Evolutionary conservation across 2,888 invertebrate genomes (phyloP), one percentile per base, ranked within the genome.

Genomic region (Pardosa pseudoannulata): DNA sequence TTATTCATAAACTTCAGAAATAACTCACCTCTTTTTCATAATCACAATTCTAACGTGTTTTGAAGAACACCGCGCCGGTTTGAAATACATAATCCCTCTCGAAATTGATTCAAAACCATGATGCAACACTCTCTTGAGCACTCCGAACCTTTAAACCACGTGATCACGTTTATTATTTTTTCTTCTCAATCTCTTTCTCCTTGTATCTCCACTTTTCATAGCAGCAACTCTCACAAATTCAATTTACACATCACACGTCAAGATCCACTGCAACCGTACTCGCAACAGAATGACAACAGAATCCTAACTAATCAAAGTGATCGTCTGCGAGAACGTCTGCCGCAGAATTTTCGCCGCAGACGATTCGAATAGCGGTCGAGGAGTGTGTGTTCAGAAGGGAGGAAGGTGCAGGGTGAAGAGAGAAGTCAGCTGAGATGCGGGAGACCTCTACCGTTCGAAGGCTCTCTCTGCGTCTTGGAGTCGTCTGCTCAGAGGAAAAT

Each of bases 381-480:
- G 78, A 50, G 72, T 50, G 78, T 75, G 73, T 75, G 27, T 73
- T 73, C 16, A 32, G 56, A 31, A 19, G 67, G 29, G 27, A 64
- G 36, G 36, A 41, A 27, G 50, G 78, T 50, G 50, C 29, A 1
- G 78, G 39, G 36, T 32, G 36, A 31, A 23, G 19, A 29, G 50
- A 73, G 19, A 67, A 31, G 67, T 36, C 67, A 32, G 32, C 67
- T 76, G 67, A 75, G 82, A 83, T 83, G 83, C 78, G 78, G 67
- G 83, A 73, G 83, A 78, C 83, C 83, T 78, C 83, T 83, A 72
- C 78, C 83, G 83, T 72, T 83, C 78, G 73, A 32, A 32, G n/a
- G 19, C 75, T 76, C 75, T 27, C 67, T 67, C 67, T 68, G 62
- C 75, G 82, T 82, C 82, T 82, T 82, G 62, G 65, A 68, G 73